These are phyloP conservation scores for Trididemnum miniatum DNA, from an alignment of 23 tunicate genomes.

Conservation along the genomic window DNA sequence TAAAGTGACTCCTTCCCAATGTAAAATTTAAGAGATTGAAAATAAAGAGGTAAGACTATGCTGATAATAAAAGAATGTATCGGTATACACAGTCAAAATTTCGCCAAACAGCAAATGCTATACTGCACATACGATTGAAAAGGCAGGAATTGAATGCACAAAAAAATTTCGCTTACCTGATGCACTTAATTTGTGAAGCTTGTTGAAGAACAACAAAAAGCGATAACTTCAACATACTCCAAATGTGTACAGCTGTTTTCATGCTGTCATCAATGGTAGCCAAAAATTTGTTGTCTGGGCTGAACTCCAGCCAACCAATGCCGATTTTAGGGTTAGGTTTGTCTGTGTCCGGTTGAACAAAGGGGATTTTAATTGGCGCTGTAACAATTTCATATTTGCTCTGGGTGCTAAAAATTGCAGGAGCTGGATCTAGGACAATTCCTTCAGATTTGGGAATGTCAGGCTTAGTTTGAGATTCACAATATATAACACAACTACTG, in stretches of 20 bases:
- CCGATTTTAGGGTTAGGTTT: conserved; percentile 93
- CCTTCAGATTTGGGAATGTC: conserved; percentile 18
- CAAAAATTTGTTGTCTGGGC: conserved; percentile 82
- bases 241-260: conserved; percentile 71
- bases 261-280: conserved; percentile 96
- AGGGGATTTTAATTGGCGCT: conserved; percentile 60
- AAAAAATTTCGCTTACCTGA: conserved; percentile 28
- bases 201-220: conserved; percentile 78
- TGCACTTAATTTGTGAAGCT: conserved; percentile 61
- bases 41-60: no score
- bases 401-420: conserved; percentile 78
- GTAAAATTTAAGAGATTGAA: no score
- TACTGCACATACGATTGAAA: no score
- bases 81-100: no score
- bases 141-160: no score
- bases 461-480: conserved; percentile 60
- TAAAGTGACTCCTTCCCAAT: no score
- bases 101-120: no score
- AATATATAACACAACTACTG: conserved; percentile 55
- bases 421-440: neutral
- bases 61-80: no score
- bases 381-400: conserved; percentile 73
- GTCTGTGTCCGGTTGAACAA: conserved; percentile 67
- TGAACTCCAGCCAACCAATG: conserved; percentile 84
- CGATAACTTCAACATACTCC: conserved; percentile 76